These are phyloP conservation scores for Myotis daubentonii DNA, from an alignment of 2,797 vertebrate genomes.

Conservation along the genomic window DNA sequence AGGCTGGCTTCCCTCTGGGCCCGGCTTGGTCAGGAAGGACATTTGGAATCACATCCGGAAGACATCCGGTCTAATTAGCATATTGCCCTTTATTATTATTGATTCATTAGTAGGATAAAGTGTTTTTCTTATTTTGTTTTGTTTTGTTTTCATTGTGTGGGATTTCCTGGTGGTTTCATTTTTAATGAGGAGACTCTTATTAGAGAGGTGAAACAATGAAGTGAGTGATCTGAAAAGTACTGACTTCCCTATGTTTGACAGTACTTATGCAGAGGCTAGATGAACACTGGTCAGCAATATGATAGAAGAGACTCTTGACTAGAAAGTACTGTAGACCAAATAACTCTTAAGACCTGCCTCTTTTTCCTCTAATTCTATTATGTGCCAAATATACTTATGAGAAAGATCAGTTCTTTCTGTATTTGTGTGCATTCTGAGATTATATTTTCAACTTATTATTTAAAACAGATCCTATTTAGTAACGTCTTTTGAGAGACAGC, in stretches of 20 bases:
- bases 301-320: not conserved
- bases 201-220: not conserved
- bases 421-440: not conserved
- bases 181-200: not conserved
- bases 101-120: not conserved
- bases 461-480: not conserved
- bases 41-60: no score
- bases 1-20: no score
- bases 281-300: not conserved
- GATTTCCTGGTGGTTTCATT: not conserved
- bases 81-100: no score
- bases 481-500: conserved; percentile 32
- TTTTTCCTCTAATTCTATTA: not conserved
- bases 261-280: not conserved
- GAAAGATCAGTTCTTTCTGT: not conserved
- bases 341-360: not conserved
- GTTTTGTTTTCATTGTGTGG: not conserved
- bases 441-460: conserved; percentile 28
- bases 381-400: not conserved
- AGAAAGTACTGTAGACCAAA: not conserved
- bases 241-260: not conserved
- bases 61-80: no score
- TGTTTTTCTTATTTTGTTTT: not conserved
- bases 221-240: not conserved
- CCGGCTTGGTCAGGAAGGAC: no score